Evolutionary conservation across 2,797 vertebrate genomes (phyloP).

Genomic region (Esox masquinongy): DNA sequence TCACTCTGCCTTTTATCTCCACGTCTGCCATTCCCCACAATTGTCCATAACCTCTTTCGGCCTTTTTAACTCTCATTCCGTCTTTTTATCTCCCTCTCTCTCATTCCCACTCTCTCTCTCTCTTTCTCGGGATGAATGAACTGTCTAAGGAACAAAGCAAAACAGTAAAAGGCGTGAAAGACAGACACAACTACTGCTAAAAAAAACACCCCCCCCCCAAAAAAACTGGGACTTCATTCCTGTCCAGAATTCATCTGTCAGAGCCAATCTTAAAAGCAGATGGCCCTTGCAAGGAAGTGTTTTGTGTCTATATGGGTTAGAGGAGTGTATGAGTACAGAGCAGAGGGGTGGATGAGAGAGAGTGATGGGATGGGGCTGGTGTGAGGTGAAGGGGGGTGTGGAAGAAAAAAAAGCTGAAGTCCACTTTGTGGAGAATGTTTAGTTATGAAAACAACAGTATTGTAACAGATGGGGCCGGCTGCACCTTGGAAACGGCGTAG

Average conservation of each 20-base stretch:
- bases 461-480: conserved; percentile 67
- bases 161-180: conserved; percentile 9
- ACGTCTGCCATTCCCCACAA: conserved; percentile 5
- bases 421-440: conserved; percentile 32
- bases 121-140: conserved; percentile 20
- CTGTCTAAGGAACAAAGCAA: conserved; percentile 37
- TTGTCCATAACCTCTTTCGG: background rate
- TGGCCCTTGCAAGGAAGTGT: conserved; percentile 44
- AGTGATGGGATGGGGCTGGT: background rate
- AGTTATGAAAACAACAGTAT: conserved; percentile 75
- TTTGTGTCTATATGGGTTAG: conserved; percentile 13
- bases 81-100: background rate
- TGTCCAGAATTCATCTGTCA: conserved; percentile 28
- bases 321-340: conserved; percentile 29
- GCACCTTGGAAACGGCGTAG: conserved; percentile 72
- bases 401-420: conserved; percentile 24
- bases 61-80: background rate
- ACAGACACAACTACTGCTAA: background rate
- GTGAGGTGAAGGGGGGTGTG: conserved; percentile 11
- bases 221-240: conserved; percentile 29
- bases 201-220: conserved; percentile 39
- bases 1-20: conserved; percentile 61
- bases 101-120: background rate
- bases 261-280: conserved; percentile 51
- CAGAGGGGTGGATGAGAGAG: conserved; percentile 25